These are phyloP conservation scores for Characodon lateralis DNA, from an alignment of 2,797 vertebrate genomes.

Conservation along the genomic window DNA sequence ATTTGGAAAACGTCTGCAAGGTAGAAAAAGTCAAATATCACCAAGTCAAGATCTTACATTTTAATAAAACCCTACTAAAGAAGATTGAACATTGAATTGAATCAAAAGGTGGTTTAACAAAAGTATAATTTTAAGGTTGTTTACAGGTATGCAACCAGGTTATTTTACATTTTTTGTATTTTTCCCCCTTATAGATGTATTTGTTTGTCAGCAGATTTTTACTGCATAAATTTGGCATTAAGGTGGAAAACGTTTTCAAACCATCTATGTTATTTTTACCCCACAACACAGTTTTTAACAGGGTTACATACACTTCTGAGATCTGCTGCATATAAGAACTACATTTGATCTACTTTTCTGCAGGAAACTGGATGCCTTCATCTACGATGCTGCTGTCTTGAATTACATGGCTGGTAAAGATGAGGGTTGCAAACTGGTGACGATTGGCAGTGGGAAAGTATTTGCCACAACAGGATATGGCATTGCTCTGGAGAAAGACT, in stretches of 20 bases:
- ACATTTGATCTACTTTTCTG: neutral
- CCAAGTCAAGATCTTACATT: neutral
- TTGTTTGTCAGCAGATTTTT: neutral
- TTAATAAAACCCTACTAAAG: neutral
- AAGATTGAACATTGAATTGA: neutral
- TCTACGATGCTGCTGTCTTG: conserved; percentile 94
- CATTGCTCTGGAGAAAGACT: conserved; percentile 96
- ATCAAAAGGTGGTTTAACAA: neutral
- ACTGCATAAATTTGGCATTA: too few relatives aligned
- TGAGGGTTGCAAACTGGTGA: conserved; percentile 97
- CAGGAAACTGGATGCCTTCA: conserved; percentile 98
- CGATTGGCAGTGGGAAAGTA: conserved; percentile 97
- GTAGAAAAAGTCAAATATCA: neutral
- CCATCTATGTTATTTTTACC: neutral
- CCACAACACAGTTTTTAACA: neutral
- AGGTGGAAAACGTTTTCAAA: neutral
- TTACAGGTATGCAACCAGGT: neutral
- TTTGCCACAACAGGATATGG: conserved; percentile 98
- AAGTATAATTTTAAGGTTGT: too few relatives aligned
- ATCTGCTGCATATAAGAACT: neutral
- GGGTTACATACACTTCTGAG: neutral
- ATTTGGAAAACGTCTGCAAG: neutral
- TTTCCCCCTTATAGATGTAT: neutral
- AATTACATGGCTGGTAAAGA: conserved; percentile 99
- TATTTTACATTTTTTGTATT: neutral